Conservation (phyloP, 2,113 vertebrate genomes). For the Elachura formosa region DNA sequence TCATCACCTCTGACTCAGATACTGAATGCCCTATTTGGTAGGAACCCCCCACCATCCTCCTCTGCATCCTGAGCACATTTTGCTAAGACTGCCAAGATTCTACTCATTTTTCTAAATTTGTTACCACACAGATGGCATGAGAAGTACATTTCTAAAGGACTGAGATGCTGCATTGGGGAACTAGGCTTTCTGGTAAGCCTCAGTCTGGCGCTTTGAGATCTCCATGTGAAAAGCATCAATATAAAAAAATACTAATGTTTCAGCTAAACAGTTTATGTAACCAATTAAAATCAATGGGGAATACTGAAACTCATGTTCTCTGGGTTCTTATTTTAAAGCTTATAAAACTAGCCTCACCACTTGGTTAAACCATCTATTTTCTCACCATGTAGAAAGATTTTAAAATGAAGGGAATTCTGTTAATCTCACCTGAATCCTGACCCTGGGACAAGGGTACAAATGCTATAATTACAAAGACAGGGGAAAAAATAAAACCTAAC, state of each 20-base stretch:
- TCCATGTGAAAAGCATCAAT: background rate
- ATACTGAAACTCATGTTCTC: background rate
- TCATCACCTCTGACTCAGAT: slow-evolving; percentile 9
- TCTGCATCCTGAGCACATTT: background rate
- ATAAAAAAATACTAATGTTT: background rate
- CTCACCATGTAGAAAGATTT: background rate
- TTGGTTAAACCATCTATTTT: background rate
- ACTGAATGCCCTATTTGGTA: background rate
- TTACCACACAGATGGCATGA: slow-evolving; percentile 15
- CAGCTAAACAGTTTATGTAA: background rate
- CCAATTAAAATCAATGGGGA: background rate
- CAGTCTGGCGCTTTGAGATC: slow-evolving; percentile 2
- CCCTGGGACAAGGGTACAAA: background rate
- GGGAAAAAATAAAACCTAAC: background rate
- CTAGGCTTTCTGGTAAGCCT: background rate
- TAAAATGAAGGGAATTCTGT: background rate
- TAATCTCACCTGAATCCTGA: background rate
- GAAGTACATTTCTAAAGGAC: slow-evolving; percentile 10
- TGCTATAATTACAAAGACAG: background rate
- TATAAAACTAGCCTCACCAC: background rate
- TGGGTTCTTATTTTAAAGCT: background rate
- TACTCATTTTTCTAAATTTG: slow-evolving; percentile 41
- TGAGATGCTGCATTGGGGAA: background rate
- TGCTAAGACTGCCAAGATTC: background rate
- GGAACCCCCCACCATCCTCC: background rate